Evolutionary conservation across 2,888 invertebrate genomes (phyloP).

Genomic region (Calameuta pallipes): DNA sequence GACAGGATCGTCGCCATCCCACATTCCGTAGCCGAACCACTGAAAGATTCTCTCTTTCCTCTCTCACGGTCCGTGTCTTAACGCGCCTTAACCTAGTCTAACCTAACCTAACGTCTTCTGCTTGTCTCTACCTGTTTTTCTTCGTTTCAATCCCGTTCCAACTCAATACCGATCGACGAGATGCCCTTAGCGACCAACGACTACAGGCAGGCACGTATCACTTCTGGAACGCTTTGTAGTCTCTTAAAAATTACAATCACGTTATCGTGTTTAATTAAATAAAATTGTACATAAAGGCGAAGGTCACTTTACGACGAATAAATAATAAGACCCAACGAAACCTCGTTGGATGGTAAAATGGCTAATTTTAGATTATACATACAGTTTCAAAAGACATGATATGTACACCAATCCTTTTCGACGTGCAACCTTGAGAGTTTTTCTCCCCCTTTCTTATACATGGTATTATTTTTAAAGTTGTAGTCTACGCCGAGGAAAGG

Average conservation of each 20-base stretch:
- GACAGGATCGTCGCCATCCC: neutral
- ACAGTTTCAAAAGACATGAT: neutral
- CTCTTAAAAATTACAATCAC: neutral
- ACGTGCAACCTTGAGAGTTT: neutral
- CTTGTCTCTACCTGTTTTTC: neutral
- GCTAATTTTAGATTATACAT: neutral
- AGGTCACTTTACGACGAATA: neutral
- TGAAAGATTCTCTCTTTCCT: neutral
- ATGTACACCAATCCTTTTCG: neutral
- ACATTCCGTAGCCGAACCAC: neutral
- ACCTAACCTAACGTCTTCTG: neutral
- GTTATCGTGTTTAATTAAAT: neutral
- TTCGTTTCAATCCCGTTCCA: neutral
- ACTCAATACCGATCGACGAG: neutral
- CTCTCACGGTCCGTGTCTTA: neutral
- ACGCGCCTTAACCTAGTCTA: neutral
- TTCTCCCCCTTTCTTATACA: neutral
- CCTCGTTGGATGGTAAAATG: too few species aligned
- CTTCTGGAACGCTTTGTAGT: neutral
- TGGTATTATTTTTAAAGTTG: conserved; percentile 5
- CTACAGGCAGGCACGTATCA: neutral
- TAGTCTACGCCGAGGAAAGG: conserved; percentile 73
- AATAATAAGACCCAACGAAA: too few species aligned
- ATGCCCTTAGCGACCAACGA: neutral
- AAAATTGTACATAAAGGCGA: neutral